Evolutionary conservation across 2,113 vertebrate genomes (phyloP).

Genomic region (Hystrix brachyura): DNA sequence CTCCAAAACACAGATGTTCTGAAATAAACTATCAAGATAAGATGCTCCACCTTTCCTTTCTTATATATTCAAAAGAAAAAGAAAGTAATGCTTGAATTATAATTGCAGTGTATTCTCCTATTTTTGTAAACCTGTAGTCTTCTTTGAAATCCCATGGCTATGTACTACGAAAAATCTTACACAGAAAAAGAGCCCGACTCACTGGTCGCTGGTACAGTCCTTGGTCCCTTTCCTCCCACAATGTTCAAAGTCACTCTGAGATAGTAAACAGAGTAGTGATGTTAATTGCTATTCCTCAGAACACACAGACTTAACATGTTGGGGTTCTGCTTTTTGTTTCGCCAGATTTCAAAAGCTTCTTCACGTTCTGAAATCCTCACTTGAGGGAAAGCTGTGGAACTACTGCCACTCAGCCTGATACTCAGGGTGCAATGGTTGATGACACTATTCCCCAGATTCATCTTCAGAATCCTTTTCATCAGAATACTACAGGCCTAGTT

Average conservation of each 20-base stretch:
- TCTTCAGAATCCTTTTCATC: neutral
- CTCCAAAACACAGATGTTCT: neutral
- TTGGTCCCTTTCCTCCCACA: neutral
- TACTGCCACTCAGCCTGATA: neutral
- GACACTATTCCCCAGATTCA: neutral
- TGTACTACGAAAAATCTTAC: neutral
- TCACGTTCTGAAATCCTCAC: neutral
- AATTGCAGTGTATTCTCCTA: neutral
- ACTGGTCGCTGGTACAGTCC: neutral
- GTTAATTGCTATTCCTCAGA: neutral
- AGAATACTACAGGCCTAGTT: neutral
- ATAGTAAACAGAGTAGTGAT: neutral
- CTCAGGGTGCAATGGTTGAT: neutral
- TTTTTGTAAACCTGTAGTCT: neutral
- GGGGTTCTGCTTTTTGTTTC: neutral
- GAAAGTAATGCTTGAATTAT: neutral
- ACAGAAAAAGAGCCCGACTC: neutral
- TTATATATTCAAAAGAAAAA: slow-evolving; percentile 8
- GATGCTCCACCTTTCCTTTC: neutral
- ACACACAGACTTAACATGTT: neutral
- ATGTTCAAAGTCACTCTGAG: neutral
- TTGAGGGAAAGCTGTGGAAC: neutral
- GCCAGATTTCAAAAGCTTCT: slow-evolving; percentile 8
- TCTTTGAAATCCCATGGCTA: neutral
- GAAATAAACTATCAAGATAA: neutral